Conservation (phyloP, 2,113 vertebrate species). For the Archilochus colubris region DNA sequence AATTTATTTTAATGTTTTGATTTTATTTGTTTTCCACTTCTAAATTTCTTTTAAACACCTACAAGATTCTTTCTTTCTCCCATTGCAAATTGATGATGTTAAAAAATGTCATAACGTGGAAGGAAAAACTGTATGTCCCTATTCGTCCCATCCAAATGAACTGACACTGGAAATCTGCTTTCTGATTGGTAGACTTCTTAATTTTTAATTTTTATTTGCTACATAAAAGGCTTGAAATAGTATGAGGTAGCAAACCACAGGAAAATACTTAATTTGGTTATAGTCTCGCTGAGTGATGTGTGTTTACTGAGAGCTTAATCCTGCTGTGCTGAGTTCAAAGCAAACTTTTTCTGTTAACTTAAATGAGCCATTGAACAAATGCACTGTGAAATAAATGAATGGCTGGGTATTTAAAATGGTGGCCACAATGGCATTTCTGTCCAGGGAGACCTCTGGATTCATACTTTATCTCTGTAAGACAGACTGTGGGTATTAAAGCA, state of each 20-base stretch:
- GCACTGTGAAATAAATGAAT: not conserved
- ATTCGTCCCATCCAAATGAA: not conserved
- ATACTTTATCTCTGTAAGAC: not conserved
- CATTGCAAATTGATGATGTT: not conserved
- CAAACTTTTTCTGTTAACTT: not conserved
- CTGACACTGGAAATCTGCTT: not conserved
- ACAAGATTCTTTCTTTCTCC: not conserved
- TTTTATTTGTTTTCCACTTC: not conserved
- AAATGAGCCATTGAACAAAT: not conserved
- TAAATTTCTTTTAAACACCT: not conserved
- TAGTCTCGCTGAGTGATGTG: not conserved
- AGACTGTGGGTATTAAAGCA: not conserved
- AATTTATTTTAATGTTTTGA: not conserved
- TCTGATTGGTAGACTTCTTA: not conserved
- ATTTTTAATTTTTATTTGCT: not conserved
- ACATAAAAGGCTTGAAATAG: not conserved
- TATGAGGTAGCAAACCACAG: not conserved
- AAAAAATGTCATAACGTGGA: not conserved
- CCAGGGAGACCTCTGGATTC: not conserved
- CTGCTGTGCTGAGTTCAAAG: not conserved
- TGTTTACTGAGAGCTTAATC: not conserved
- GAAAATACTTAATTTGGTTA: not conserved
- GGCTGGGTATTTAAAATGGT: not conserved
- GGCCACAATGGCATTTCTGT: not conserved
- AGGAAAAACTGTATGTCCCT: not conserved